Percentiles rank a stretch among this genome's conserved stretches.
Conservation (phyloP, 2,113 vertebrate species). For the Oncorhynchus mykiss region DNA sequence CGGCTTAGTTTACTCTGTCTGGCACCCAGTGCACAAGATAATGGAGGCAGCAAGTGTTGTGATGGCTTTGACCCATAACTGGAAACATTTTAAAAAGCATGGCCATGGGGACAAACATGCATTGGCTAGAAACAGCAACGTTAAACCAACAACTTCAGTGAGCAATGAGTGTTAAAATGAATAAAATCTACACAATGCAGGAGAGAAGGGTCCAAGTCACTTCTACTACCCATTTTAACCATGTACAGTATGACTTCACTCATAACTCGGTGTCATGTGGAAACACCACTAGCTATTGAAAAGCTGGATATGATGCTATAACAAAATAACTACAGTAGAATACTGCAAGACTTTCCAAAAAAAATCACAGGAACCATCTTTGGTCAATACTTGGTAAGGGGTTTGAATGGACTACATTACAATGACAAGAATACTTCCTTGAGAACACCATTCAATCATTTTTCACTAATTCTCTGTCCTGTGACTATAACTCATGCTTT, state of each 20-base stretch:
- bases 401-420: neutral
- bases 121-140: conserved; percentile 38
- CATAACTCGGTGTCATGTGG: neutral
- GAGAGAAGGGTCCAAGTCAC: conserved; percentile 34
- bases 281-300: neutral
- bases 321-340: neutral
- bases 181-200: conserved; percentile 18
- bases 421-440: conserved; percentile 24
- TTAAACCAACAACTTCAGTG: conserved; percentile 36
- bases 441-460: conserved; percentile 14
- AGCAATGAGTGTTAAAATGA: conserved; percentile 43
- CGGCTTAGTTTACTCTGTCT: conserved; percentile 34
- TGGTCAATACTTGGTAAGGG: conserved; percentile 48
- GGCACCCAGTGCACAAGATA: conserved; percentile 35
- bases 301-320: neutral
- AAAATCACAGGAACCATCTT: conserved; percentile 48
- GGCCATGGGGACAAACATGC: conserved; percentile 33
- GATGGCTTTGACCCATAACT: conserved; percentile 36
- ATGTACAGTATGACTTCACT: neutral
- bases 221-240: conserved; percentile 21
- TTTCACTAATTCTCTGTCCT: neutral
- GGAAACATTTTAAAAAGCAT: conserved; percentile 17
- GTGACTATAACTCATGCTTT: neutral
- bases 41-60: conserved; percentile 52
- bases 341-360: conserved; percentile 10